Base-by-base conservation (phyloP, 23 tunicate genomes). In the Styela clava region DNA sequence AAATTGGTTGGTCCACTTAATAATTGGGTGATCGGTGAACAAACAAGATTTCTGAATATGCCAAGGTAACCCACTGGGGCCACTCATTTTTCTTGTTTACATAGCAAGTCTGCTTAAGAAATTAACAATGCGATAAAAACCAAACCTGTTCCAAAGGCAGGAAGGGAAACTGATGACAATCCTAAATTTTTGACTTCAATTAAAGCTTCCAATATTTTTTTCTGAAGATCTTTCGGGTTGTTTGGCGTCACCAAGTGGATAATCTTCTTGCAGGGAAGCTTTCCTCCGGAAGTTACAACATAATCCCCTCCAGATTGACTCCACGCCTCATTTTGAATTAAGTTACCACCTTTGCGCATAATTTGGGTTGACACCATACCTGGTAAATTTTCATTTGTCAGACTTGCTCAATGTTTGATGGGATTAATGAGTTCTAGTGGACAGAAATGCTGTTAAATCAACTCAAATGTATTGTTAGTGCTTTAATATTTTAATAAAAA, bases 141-240 rank as follows among this genome's bases (percentile, higher is more conserved):
- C 56, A 44, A 44, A 88, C 93, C 93, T 0, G 84, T 88, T 34
- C 84, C 79, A 32, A 89, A 52, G 2, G 94, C 85, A 30, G 94
- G 94, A 29, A 89, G 52, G 29, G 87, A 83, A 34, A 89, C 67
- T 3, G 78, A 51, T 2, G 24, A 62, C 61, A 84, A 33, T 21
- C 70, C 31, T 74, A 74, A 22, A 3, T 34, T 78, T 21, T 89
- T 81, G 16, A 64, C 82, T 35, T 63, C 74, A 2, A 33, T 2
- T 16, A 89, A 72, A 29, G 79, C 37, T n/a, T 62, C 62, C 18
- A 23, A 21, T 52, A 89, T 34, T 21, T 44, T 52, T 0, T 33
- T 30, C 0, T 68, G 51, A 7, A 89, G 36, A 27, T 79, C 72
- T 0, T 71, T 61, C 19, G 74, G 73, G 9, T 69, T 44, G 28